A percentile compares a stretch with the other conserved stretches of the same genome.
Conservation (phyloP, 2,113 vertebrate species). For the Catharus fuscescens region DNA sequence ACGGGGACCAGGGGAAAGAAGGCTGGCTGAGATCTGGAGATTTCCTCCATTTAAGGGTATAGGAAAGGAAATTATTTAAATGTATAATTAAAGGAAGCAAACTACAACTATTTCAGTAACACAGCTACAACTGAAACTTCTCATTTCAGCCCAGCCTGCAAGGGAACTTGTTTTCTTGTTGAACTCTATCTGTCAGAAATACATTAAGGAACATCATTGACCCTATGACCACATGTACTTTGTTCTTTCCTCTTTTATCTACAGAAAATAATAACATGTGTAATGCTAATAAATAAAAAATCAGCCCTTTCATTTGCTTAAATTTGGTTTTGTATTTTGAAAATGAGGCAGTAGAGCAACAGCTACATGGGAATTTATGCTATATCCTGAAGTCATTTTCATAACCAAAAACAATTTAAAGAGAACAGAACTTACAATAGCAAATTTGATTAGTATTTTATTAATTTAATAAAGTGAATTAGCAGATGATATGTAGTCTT, state of each 20-base stretch:
- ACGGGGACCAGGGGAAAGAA: accelerated
- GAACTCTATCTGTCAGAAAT: background rate
- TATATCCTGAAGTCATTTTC: background rate
- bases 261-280: background rate
- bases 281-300: background rate
- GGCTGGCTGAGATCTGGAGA: accelerated
- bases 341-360: background rate
- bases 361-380: background rate
- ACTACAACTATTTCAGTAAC: background rate
- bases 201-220: background rate
- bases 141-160: background rate
- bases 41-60: background rate
- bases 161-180: background rate
- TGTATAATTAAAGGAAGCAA: background rate
- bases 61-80: background rate
- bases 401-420: background rate
- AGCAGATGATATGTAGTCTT: background rate
- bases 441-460: background rate
- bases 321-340: background rate
- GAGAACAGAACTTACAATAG: background rate
- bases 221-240: background rate
- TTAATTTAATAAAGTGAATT: background rate
- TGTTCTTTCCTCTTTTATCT: background rate
- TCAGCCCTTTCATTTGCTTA: background rate
- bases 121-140: background rate